phyloP scores from a whole-genome alignment of 2,888 invertebrate species.

The Prenolepis imparis region DNA sequence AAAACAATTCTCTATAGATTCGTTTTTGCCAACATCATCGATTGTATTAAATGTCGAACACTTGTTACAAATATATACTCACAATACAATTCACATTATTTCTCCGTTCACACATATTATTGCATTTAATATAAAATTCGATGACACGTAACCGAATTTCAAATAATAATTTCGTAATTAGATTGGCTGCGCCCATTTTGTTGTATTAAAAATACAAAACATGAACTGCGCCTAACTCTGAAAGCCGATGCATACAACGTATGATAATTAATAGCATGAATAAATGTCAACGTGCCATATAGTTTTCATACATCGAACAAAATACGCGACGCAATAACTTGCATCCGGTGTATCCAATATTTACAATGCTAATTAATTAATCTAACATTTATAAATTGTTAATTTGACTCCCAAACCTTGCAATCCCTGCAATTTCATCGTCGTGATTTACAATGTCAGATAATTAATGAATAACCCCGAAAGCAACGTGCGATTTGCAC shows the following conservation, averaged over 20 bases:
- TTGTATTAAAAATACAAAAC: slow-evolving; percentile 32
- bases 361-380: slow-evolving; percentile 39
- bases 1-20: slow-evolving; percentile 44
- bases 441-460: neutral
- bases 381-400: slow-evolving; percentile 28
- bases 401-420: neutral
- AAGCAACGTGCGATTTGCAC: neutral
- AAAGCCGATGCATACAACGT: slow-evolving; percentile 3
- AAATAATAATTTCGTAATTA: slow-evolving; percentile 34
- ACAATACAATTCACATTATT: slow-evolving; percentile 31
- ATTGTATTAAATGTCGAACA: slow-evolving; percentile 7
- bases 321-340: neutral
- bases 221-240: neutral
- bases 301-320: slow-evolving; percentile 2
- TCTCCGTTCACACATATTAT: slow-evolving; percentile 27
- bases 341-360: neutral
- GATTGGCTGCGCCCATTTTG: neutral
- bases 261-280: slow-evolving; percentile 43
- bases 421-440: neutral
- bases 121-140: slow-evolving; percentile 41
- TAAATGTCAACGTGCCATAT: slow-evolving; percentile 29
- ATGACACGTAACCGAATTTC: slow-evolving; percentile 15
- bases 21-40: slow-evolving; percentile 17
- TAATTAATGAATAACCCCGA: slow-evolving; percentile 18
- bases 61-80: slow-evolving; percentile 12